Evolutionary conservation across 37 sponge, comb jelly and placozoan genomes (phyloP).

Genomic region (Corticium candelabrum): DNA sequence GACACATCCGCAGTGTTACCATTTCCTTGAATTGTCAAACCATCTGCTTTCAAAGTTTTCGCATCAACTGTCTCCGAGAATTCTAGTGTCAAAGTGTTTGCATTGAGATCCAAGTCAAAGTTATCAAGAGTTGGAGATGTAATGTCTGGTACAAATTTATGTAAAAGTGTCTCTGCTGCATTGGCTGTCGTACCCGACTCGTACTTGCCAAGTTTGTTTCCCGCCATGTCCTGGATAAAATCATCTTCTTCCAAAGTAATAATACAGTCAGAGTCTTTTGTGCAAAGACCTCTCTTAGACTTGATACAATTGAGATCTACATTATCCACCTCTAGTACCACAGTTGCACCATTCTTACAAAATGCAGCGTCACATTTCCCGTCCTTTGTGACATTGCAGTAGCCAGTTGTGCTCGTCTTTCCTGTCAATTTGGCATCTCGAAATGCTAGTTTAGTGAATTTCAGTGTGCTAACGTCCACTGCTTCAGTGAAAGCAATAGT

Average conservation of each 20-base stretch:
- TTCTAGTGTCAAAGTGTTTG: not conserved
- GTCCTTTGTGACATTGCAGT: no score
- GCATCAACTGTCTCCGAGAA: not conserved
- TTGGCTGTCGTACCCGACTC: slow-evolving; percentile 8
- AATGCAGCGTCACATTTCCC: not conserved
- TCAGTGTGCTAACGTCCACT: slow-evolving; percentile 26
- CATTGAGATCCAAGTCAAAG: slow-evolving; percentile 36
- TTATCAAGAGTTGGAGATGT: slow-evolving; percentile 26
- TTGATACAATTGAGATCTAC: slow-evolving; percentile 18
- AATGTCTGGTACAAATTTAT: slow-evolving; percentile 20
- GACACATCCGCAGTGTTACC: not conserved
- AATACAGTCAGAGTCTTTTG: slow-evolving; percentile 10
- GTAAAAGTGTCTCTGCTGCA: slow-evolving; percentile 11
- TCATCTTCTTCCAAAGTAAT: slow-evolving; percentile 41
- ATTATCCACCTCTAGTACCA: not conserved
- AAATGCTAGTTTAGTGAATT: slow-evolving; percentile 7
- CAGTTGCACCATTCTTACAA: not conserved
- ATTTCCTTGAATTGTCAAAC: not conserved
- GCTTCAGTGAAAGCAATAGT: slow-evolving; percentile 56
- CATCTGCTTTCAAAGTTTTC: not conserved
- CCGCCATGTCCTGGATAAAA: slow-evolving; percentile 60
- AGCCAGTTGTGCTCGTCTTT: not conserved
- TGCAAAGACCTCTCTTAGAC: slow-evolving; percentile 6
- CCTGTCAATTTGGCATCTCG: not conserved
- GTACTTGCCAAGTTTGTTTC: slow-evolving; percentile 51